phyloP scores from a whole-genome alignment of 92 coral and sea anemone genomes.

The Diadumene lineata region DNA sequence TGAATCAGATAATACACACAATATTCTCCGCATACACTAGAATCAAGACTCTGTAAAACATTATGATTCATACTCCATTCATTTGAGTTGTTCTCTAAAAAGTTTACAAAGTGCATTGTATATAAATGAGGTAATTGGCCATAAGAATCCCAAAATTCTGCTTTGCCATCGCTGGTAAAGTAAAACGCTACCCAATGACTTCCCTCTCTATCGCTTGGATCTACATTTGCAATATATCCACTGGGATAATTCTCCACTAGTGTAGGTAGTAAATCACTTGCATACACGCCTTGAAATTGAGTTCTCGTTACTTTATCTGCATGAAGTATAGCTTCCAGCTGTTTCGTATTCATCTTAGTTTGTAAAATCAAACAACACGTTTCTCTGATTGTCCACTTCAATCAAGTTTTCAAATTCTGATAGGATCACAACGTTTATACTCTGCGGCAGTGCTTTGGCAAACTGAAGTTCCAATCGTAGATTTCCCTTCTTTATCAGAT shows the following conservation, averaged over 20 bases:
- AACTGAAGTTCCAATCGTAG: conserved; percentile 46
- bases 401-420: conserved; percentile 41
- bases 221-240: conserved; percentile 47
- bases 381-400: conserved; percentile 34
- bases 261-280: conserved; percentile 42
- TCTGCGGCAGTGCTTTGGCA: conserved; percentile 24
- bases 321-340: conserved; percentile 15
- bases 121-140: conserved; percentile 40
- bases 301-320: conserved; percentile 19
- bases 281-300: conserved; percentile 41
- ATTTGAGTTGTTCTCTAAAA: conserved; percentile 25
- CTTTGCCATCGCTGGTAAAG: conserved; percentile 38
- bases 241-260: conserved; percentile 24
- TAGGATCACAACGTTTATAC: conserved; percentile 24
- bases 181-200: conserved; percentile 56
- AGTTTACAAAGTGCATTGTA: conserved; percentile 18
- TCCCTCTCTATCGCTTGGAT: conserved; percentile 29
- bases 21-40: conserved; percentile 53
- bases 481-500: conserved; percentile 38
- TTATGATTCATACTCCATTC: conserved; percentile 18
- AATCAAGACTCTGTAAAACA: conserved; percentile 32
- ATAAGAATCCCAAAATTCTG: conserved; percentile 57
- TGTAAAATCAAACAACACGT: conserved; percentile 35
- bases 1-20: conserved; percentile 43
- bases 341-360: conserved; percentile 34